These are phyloP conservation scores for Fulica atra DNA, from an alignment of 2,113 vertebrate species.

Conservation along the genomic window DNA sequence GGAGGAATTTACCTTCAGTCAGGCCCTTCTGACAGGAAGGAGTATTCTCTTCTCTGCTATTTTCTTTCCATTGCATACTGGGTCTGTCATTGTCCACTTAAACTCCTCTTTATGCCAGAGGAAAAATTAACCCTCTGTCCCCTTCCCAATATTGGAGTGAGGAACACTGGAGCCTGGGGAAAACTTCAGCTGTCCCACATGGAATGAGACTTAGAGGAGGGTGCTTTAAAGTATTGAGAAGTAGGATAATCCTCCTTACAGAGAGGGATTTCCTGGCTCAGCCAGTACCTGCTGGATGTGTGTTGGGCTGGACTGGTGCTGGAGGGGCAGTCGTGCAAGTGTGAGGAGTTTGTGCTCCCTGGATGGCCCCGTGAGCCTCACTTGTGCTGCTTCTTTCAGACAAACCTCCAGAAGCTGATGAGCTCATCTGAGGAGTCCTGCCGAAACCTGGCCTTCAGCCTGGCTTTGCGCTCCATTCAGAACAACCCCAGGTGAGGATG, in stretches of 20 bases:
- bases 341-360: neutral
- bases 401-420: conserved; percentile 94
- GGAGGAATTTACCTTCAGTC: neutral
- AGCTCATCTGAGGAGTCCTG: conserved; percentile 90
- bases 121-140: neutral
- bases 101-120: neutral
- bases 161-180: neutral
- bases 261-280: conserved; percentile 2
- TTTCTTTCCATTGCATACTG: neutral
- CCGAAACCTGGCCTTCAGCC: conserved; percentile 90
- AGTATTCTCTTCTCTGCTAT: neutral
- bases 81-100: neutral
- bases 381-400: conserved; percentile 71
- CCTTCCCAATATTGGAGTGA: neutral
- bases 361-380: neutral
- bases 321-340: neutral
- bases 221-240: neutral
- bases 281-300: neutral
- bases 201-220: neutral
- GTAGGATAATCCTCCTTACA: neutral
- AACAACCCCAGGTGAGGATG: conserved; percentile 88
- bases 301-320: neutral
- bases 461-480: conserved; percentile 93
- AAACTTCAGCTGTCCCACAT: neutral
- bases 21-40: neutral